phyloP scores from a whole-genome alignment of 2,797 vertebrate genomes.

The Craterocephalus amniculus region DNA sequence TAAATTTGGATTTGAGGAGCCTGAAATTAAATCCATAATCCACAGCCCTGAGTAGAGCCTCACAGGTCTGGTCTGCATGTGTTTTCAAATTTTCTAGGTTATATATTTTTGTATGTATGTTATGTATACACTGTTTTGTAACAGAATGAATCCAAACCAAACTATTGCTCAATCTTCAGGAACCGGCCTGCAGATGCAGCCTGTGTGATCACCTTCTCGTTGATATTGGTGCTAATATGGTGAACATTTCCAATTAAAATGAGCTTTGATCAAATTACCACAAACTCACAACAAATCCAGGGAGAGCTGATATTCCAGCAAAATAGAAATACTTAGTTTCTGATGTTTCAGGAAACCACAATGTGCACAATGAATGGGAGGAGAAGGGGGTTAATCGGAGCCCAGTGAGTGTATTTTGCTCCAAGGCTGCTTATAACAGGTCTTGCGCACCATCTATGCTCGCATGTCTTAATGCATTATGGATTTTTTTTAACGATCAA shows the following conservation, averaged over 20 bases:
- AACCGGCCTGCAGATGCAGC: background rate
- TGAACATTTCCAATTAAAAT: slow-evolving; percentile 26
- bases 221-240: background rate
- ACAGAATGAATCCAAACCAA: slow-evolving; percentile 6
- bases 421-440: slow-evolving; percentile 8
- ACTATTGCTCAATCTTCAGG: background rate
- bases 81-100: no score
- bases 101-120: slow-evolving; percentile 9
- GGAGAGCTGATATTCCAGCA: slow-evolving; percentile 27
- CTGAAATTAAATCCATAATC: background rate
- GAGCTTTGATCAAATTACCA: slow-evolving; percentile 28
- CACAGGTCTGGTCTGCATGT: no score
- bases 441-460: slow-evolving; percentile 13
- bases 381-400: slow-evolving; percentile 15
- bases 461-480: slow-evolving; percentile 4
- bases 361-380: slow-evolving; percentile 20
- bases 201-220: background rate
- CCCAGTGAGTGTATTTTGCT: slow-evolving; percentile 36
- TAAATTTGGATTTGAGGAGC: background rate
- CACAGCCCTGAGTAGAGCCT: background rate
- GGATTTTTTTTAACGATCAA: slow-evolving; percentile 32
- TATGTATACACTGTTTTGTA: background rate
- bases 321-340: slow-evolving; percentile 52
- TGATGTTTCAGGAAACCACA: slow-evolving; percentile 45
- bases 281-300: slow-evolving; percentile 21